phyloP scores from a whole-genome alignment of 2,888 invertebrate species.

The Geotrupes spiniger region DNA sequence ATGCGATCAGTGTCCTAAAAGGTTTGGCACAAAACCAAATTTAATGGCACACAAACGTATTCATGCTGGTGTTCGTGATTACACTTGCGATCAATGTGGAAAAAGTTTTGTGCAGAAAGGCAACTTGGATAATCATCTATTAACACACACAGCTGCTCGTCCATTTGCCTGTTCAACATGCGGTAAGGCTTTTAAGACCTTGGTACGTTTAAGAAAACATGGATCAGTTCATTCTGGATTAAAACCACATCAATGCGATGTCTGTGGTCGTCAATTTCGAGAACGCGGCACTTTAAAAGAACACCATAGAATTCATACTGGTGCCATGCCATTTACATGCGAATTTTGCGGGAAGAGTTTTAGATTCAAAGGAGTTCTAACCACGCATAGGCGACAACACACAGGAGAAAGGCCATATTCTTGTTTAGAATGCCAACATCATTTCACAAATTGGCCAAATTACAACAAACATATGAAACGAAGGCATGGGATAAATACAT shows the following conservation, averaged over 20 bases:
- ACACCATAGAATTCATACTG: conserved; percentile 74
- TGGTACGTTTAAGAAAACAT: conserved; percentile 57
- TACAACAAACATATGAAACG: conserved; percentile 81
- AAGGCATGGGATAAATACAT: conserved; percentile 59
- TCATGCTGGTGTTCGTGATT: conserved; percentile 56
- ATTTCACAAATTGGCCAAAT: conserved; percentile 81
- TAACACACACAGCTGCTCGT: conserved; percentile 54
- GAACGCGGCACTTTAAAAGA: conserved; percentile 70
- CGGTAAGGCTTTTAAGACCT: conserved; percentile 57
- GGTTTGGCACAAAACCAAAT: conserved; percentile 59
- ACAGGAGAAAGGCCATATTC: conserved; percentile 71
- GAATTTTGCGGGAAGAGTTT: conserved; percentile 74
- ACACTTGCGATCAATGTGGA: conserved; percentile 58
- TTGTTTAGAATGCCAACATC: conserved; percentile 68
- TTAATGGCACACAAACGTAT: conserved; percentile 58
- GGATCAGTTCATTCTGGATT: conserved; percentile 57
- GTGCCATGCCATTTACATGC: conserved; percentile 74
- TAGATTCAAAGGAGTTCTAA: conserved; percentile 71
- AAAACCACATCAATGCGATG: conserved; percentile 61
- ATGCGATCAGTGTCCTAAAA: conserved; percentile 60
- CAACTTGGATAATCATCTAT: conserved; percentile 56
- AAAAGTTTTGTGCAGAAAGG: conserved; percentile 61
- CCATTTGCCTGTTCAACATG: conserved; percentile 54
- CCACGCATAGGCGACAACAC: conserved; percentile 72
- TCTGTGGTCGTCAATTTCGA: conserved; percentile 61